Evolutionary conservation across 2,113 vertebrate genomes (phyloP).

Genomic region (Microtus richardsoni): DNA sequence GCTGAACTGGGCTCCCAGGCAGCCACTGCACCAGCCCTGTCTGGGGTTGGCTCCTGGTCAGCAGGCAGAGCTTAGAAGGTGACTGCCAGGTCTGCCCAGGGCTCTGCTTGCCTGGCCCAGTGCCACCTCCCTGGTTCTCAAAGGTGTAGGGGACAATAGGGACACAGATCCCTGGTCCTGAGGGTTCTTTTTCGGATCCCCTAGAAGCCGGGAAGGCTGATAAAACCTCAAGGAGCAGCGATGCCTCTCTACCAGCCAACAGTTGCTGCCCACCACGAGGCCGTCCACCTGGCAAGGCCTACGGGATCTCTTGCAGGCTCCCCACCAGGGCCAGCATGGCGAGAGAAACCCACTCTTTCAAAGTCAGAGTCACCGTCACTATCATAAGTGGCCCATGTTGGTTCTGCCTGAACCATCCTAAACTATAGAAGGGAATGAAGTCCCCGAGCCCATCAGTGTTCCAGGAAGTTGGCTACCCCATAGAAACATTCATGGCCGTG

Average conservation of each 20-base stretch:
- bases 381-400: rapidly evolving
- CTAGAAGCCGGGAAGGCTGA: not conserved
- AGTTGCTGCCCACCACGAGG: not conserved
- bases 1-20: conserved; percentile 32
- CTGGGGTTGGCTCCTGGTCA: conserved; percentile 46
- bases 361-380: not conserved
- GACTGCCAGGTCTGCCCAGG: conserved; percentile 6
- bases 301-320: not conserved
- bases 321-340: not conserved
- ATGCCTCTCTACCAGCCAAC: rapidly evolving
- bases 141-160: not conserved
- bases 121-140: not conserved
- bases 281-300: not conserved
- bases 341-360: not conserved
- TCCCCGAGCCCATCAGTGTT: not conserved
- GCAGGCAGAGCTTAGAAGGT: conserved; percentile 5
- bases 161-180: not conserved
- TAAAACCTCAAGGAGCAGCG: not conserved
- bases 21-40: conserved; percentile 20
- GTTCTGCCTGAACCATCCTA: not conserved
- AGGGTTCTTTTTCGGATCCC: not conserved
- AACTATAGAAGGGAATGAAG: too few species aligned
- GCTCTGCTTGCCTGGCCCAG: not conserved
- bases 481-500: rapidly evolving
- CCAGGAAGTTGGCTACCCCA: not conserved